A percentile compares a stretch with the other conserved stretches of the same genome.
phyloP scores from a whole-genome alignment of 2,113 vertebrate species.

The Oreotragus oreotragus region DNA sequence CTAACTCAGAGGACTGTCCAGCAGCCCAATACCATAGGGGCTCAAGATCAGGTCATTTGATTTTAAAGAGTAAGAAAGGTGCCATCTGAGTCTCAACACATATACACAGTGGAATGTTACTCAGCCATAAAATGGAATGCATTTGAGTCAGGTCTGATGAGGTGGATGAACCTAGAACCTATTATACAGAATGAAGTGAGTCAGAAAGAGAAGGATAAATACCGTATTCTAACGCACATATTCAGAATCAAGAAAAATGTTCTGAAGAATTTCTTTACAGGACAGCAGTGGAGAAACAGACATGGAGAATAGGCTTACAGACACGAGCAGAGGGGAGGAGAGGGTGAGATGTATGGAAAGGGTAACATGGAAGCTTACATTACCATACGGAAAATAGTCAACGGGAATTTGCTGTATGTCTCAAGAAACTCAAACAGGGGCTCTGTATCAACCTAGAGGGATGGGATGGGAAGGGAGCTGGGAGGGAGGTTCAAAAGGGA shows the following conservation, averaged over 20 bases:
- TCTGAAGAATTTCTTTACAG: background rate
- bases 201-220: background rate
- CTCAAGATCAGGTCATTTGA: background rate
- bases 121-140: background rate
- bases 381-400: rapidly evolving
- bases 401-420: background rate
- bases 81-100: background rate
- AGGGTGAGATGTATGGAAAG: background rate
- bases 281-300: background rate
- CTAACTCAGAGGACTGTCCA: background rate
- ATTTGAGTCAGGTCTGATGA: background rate
- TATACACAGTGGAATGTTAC: background rate
- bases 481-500: background rate
- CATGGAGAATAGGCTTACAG: background rate
- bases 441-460: background rate
- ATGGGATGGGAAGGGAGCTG: background rate
- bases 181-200: background rate
- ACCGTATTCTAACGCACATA: rapidly evolving
- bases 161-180: background rate
- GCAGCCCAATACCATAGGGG: background rate
- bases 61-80: background rate
- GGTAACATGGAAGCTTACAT: background rate
- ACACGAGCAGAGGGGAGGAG: background rate
- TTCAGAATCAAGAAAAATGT: background rate
- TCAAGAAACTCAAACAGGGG: background rate